Conservation (phyloP, 1,140 invertebrate species). For the Drosophila repletoides region DNA sequence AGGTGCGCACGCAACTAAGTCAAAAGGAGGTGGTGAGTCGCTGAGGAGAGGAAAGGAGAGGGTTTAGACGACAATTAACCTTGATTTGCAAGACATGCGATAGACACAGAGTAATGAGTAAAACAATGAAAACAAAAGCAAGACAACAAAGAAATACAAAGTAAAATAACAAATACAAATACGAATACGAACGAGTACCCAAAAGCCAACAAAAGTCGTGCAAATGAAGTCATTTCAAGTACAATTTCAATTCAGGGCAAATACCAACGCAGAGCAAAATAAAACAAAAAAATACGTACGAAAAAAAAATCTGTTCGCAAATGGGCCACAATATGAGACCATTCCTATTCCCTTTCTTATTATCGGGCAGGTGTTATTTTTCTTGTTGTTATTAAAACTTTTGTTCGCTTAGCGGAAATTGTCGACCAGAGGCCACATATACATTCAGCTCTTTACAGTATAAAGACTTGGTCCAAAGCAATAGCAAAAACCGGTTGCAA, state of each 20-base stretch:
- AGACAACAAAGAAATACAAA: slow-evolving; percentile 3
- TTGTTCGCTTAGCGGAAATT: slow-evolving; percentile 43
- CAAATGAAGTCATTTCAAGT: slow-evolving; percentile 75
- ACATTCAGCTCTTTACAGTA: slow-evolving; percentile 42
- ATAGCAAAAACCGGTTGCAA: slow-evolving; percentile 14
- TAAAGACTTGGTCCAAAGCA: background rate
- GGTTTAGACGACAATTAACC: slow-evolving; percentile 52
- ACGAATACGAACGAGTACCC: slow-evolving; percentile 5
- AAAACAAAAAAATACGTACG: slow-evolving; percentile 14
- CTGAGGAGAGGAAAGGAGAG: background rate
- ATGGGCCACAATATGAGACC: slow-evolving; percentile 1
- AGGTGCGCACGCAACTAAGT: slow-evolving; percentile 40
- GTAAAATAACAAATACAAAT: background rate
- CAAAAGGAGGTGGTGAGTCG: background rate
- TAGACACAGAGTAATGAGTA: background rate
- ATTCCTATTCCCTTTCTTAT: slow-evolving; percentile 1
- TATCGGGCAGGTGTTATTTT: slow-evolving; percentile 19
- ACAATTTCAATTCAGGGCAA: slow-evolving; percentile 59
- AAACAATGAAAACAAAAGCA: slow-evolving; percentile 21
- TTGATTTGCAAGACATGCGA: slow-evolving; percentile 51
- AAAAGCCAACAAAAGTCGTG: slow-evolving; percentile 45
- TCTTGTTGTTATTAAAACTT: slow-evolving; percentile 29
- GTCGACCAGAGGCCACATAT: slow-evolving; percentile 23
- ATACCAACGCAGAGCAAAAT: slow-evolving; percentile 16
- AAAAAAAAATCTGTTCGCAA: background rate